Conservation (phyloP, 1,140 invertebrate species). For the Scylla paramamosain region DNA sequence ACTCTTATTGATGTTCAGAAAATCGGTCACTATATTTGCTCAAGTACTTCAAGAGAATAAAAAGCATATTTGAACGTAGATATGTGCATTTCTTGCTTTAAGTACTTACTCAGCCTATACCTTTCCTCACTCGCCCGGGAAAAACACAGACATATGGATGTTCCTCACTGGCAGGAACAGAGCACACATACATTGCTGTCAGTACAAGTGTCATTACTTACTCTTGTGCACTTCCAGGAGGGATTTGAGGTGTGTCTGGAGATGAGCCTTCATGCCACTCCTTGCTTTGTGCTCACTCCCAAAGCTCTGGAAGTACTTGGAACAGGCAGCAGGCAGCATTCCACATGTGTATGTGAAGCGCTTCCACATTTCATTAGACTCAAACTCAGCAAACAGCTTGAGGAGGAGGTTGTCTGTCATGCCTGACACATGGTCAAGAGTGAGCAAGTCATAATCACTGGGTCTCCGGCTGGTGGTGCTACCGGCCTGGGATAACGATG, state of each 20-base stretch:
- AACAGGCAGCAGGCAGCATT: slow-evolving; percentile 69
- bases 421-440: slow-evolving; percentile 52
- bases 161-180: no score
- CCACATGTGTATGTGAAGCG: slow-evolving; percentile 65
- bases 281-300: slow-evolving; percentile 69
- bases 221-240: slow-evolving; percentile 63
- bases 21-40: no score
- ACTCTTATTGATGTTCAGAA: no score
- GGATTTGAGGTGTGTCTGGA: slow-evolving; percentile 56
- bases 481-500: slow-evolving; percentile 34
- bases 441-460: slow-evolving; percentile 63
- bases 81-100: no score
- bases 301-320: slow-evolving; percentile 71
- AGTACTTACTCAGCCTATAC: no score
- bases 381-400: slow-evolving; percentile 64
- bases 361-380: slow-evolving; percentile 69
- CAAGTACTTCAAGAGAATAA: no score
- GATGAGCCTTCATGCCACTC: slow-evolving; percentile 63
- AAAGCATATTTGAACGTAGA: no score
- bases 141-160: no score
- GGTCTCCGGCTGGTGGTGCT: slow-evolving; percentile 47
- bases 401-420: slow-evolving; percentile 68
- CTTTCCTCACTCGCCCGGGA: no score
- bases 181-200: no score
- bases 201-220: slow-evolving; percentile 5